Base-by-base conservation (phyloP, 1,140 invertebrate species). In the Drosophila orosa region DNA sequence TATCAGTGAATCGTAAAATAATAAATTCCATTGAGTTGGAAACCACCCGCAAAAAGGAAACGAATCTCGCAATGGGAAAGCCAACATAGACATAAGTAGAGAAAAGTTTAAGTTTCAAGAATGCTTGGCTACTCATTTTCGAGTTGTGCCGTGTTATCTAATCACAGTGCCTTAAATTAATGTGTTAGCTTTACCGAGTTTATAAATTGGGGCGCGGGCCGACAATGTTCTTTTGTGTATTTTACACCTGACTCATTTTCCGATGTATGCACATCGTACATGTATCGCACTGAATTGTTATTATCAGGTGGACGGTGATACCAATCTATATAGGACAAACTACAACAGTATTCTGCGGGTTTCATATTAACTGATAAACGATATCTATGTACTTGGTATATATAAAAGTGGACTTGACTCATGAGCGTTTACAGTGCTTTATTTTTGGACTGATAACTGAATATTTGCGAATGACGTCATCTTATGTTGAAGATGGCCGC, bases 291-390 rank as follows among this genome's bases (percentile, higher is more conserved):
- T 62, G 67, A 69, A 59, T 50, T 56, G 44, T 47, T 56, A 45
- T 54, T 65, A 50, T 58, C 50, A 73, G 39, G 39, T 71, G 31
- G 37, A 39, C n/a, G 40, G 40, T 31, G 39, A 57, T 52, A 48
- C 63, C 61, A 67, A 59, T 61, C 60, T 48, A 48, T 37, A 50
- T 24, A 33, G 52, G 24, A 29, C 37, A 71, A 56, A 65, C 74
- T 60, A 73, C 33, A 80, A 48, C 72, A 78, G 69, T 85, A 72
- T 61, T 74, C 77, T 50, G 48, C 48, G 19, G 63, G 74, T 78
- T 75, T 63, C 66, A 79, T 73, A 87, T 72, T 22, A 74, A 61
- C 55, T 82, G 83, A 86, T 87, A 86, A 78, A 50, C 25, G 78
- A 78, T 78, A 84, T 47, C 54, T 35, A 44, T 60, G 27, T 65